Evolutionary conservation across 1,140 invertebrate genomes (phyloP), one percentile per base, ranked within the genome.

Genomic region (Drosophila burlai): DNA sequence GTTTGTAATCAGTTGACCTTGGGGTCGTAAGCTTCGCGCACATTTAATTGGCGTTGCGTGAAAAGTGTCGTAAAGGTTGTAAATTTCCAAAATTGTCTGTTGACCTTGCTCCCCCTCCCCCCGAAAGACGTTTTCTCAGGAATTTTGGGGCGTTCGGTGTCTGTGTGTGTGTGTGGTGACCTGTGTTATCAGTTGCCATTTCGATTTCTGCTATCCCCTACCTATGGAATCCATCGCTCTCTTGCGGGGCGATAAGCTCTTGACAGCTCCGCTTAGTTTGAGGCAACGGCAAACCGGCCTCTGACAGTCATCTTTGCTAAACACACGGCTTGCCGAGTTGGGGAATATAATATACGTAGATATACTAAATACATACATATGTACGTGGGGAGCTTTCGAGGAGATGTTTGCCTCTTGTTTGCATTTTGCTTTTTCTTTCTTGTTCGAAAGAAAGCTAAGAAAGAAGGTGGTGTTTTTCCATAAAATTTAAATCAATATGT

Each of bases 21-120:
- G 85, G 60, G 66, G 66, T 81, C 65, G 40, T 40, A 24, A 40
- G 36, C 54, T 57, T 40, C 4, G 38, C 50, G 43, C 73, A 45
- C 49, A 60, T 59, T 67, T 75, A 80, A 80, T 67, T 80, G 78
- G 43, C 36, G 75, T 79, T 72, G 66, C 76, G 66, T 79, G 76
- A 54, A 79, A 79, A 65, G 40, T 79, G 76, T 61, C 54, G 76
- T 79, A 64, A 65, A 79, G 40, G 52, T 55, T 42, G 76, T 67
- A 29, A 68, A 55, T 40, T 78, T 78, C 60, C 66, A 58, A 78
- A 72, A 64, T 40, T 31, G 36, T 29, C 8, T 61, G 54, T 57
- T 57, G 71, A 61, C 71, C 71, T 74, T 40, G 62, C 26, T 46
- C 36, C 10, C n/a, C n/a, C 50, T 13, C 46, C 29, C 4, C 13